Evolutionary conservation across 2,113 vertebrate species (phyloP).

Genomic region (Leptobrachium ailaonicum): DNA sequence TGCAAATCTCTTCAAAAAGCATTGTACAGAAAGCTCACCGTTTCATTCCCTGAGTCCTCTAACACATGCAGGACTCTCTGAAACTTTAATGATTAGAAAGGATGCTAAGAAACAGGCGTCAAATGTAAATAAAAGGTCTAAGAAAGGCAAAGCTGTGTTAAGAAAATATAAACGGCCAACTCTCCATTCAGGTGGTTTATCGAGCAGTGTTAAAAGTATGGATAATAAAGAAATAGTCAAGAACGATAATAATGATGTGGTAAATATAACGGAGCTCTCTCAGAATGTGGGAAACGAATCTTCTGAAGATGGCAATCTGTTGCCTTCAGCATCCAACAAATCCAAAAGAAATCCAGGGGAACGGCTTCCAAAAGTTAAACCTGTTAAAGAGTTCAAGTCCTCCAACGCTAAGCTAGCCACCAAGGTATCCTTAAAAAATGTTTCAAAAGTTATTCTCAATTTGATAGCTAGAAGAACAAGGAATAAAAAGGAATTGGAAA

Average conservation of each 20-base stretch:
- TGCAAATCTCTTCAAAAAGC: slow-evolving; percentile 53
- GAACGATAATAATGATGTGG: slow-evolving; percentile 40
- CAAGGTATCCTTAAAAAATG: neutral
- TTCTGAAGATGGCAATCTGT: neutral
- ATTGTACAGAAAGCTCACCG: slow-evolving; percentile 9
- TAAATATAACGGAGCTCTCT: neutral
- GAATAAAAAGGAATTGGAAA: slow-evolving; percentile 53
- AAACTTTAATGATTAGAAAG: neutral
- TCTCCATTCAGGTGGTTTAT: slow-evolving; percentile 52
- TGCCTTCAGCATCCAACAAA: neutral
- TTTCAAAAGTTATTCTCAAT: slow-evolving; percentile 41
- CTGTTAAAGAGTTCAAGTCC: slow-evolving; percentile 43
- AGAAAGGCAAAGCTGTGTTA: slow-evolving; percentile 32
- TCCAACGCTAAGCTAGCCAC: slow-evolving; percentile 41
- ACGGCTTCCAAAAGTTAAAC: slow-evolving; percentile 33
- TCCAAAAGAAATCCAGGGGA: slow-evolving; percentile 40
- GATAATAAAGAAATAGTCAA: slow-evolving; percentile 45
- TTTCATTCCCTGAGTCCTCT: slow-evolving; percentile 53
- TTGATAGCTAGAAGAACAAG: slow-evolving; percentile 43
- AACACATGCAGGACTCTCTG: slow-evolving; percentile 62
- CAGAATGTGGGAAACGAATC: neutral
- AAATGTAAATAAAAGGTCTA: slow-evolving; percentile 51
- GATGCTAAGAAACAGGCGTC: slow-evolving; percentile 53
- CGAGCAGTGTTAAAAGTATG: slow-evolving; percentile 8
- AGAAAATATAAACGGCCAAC: slow-evolving; percentile 53